Evolutionary conservation across 2,113 vertebrate genomes (phyloP), one percentile per base, ranked within the genome.

Genomic region (Vicugna pacos): DNA sequence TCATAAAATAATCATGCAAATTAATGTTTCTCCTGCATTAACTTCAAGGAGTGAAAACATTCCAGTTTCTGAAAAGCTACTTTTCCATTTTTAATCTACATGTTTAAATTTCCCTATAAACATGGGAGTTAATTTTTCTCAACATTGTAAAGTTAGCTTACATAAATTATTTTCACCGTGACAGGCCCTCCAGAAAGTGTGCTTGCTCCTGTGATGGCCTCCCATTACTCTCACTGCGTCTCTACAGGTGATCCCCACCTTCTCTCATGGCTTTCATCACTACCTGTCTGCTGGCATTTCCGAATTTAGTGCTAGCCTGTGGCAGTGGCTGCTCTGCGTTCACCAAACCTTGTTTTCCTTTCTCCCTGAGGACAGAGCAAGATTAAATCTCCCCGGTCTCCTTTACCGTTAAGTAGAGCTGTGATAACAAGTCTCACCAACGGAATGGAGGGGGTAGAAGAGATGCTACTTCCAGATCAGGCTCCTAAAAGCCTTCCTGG

Each of bases 1-100:
- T 88, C 15, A 69, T 52, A 81, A 95, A 62, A 56, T 42, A 58
- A 73, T 65, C 46, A 91, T 15, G 46, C 20, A 28, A n/a, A 96
- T 35, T 8, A 46, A 62, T 19, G 10, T 30, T 65, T 42, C 87
- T 84, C 58, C 20, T 83, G n/a, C 17, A 79, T 73, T 89, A 85
- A 92, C 22, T 83, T 79, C 80, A 89, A 94, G 56, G 32, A 84
- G 2, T 50, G 48, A 86, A 87, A 88, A 75, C 26, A 67, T 69
- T 73, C 10, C 2, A 48, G 50, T 81, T 75, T 76, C 26, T 80
- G 17, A 93, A 89, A 91, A 83, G 19, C 32, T 75, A 62, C 8
- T 79, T 64, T 91, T 83, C 58, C 22, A 56, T 22, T 95, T 72
- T 88, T 83, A 82, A 82, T 58, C 32, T 22, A 88, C 14, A 48